Evolutionary conservation across 2,113 vertebrate species (phyloP).

Genomic region (Platycercus adscitus): DNA sequence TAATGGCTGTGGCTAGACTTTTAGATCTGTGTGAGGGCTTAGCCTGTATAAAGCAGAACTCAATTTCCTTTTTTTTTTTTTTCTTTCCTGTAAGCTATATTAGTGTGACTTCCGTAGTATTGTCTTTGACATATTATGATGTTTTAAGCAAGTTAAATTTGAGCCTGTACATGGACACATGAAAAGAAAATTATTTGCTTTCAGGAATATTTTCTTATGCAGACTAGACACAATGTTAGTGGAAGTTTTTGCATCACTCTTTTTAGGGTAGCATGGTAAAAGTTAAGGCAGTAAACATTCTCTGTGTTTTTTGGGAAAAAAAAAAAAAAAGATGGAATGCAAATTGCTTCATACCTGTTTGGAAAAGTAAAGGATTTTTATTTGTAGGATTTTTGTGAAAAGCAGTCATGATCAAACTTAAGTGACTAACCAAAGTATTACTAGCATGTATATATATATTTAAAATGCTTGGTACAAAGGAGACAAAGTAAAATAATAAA

Average conservation of each 20-base stretch:
- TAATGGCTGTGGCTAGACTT: background rate
- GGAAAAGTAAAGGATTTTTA: background rate
- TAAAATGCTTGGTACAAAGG: background rate
- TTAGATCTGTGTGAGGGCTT: background rate
- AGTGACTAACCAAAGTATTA: background rate
- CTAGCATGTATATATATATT: background rate
- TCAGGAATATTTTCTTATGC: background rate
- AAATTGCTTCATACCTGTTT: background rate
- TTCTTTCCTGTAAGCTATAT: background rate
- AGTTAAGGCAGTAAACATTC: background rate
- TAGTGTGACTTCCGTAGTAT: background rate
- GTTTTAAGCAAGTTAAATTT: background rate
- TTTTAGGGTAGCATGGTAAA: background rate
- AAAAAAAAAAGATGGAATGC: background rate
- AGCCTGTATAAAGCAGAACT: background rate
- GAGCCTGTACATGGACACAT: fast-evolving
- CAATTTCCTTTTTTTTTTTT: background rate
- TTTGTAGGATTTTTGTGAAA: background rate
- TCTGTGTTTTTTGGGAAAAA: background rate
- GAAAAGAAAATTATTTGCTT: background rate
- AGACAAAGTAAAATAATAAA: background rate
- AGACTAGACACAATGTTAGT: background rate
- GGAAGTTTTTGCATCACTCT: background rate
- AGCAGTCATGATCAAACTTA: background rate
- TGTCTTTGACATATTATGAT: background rate